Evolutionary conservation across 2,888 invertebrate species (phyloP).

Genomic region (Dioctria linearis): DNA sequence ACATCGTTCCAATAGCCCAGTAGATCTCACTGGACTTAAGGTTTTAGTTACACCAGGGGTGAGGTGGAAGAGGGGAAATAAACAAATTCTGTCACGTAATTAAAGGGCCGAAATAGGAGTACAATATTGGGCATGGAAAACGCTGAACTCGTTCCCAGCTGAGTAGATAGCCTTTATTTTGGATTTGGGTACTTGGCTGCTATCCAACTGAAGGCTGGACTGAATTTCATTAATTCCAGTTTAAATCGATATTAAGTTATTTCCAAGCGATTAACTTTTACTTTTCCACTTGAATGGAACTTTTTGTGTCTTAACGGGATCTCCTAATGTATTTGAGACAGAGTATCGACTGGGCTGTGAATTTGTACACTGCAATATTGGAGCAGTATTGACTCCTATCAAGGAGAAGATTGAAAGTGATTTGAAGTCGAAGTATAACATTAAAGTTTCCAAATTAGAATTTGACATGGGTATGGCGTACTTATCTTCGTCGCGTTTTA

Average conservation of each 20-base stretch:
- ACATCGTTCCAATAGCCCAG: slow-evolving; percentile 1
- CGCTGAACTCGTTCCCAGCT: slow-evolving; percentile 18
- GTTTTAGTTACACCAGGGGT: not conserved
- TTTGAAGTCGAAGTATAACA: slow-evolving; percentile 42
- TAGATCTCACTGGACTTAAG: not conserved
- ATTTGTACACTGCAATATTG: slow-evolving; percentile 34
- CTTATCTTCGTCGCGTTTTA: not conserved
- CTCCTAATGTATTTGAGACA: slow-evolving; percentile 9
- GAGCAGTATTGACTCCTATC: slow-evolving; percentile 32
- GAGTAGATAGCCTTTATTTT: slow-evolving; percentile 41
- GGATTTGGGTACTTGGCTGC: slow-evolving; percentile 38
- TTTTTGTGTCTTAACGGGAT: slow-evolving; percentile 55
- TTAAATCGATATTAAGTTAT: slow-evolving; percentile 61
- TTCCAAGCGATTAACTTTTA: slow-evolving; percentile 62
- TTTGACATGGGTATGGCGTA: slow-evolving; percentile 1
- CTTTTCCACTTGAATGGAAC: slow-evolving; percentile 60
- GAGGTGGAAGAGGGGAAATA: slow-evolving; percentile 45
- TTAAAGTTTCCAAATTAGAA: slow-evolving; percentile 45
- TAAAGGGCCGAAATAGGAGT: slow-evolving; percentile 53
- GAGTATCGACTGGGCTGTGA: slow-evolving; percentile 30
- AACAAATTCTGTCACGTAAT: slow-evolving; percentile 58
- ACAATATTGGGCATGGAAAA: not conserved
- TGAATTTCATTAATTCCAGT: slow-evolving; percentile 59
- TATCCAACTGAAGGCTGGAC: slow-evolving; percentile 29
- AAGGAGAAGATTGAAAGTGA: slow-evolving; percentile 42